phyloP scores from a whole-genome alignment of 2,797 vertebrate genomes.

The Malurus splendens region DNA sequence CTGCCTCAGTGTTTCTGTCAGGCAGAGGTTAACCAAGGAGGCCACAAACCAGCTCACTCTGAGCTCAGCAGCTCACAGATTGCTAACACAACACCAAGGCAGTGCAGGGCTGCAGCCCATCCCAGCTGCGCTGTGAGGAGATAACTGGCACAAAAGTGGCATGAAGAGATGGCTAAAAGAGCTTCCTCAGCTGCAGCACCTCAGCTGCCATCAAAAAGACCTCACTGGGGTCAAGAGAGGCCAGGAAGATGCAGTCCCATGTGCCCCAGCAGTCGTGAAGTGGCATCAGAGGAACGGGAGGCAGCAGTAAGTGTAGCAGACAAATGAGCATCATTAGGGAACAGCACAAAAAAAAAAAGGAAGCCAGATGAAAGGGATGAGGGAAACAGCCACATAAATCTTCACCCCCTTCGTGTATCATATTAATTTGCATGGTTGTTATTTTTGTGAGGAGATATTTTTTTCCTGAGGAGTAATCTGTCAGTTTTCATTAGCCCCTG shows the following conservation, averaged over 20 bases:
- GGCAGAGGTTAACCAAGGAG: not conserved
- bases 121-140: not conserved
- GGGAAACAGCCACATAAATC: slow-evolving; percentile 7
- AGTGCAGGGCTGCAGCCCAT: not conserved
- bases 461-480: slow-evolving; percentile 9
- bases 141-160: not conserved
- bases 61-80: not conserved
- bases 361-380: not conserved
- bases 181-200: not conserved
- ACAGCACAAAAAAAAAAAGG: not conserved
- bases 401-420: not conserved
- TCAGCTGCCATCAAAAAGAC: fast-evolving
- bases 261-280: not conserved
- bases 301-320: not conserved
- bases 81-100: not conserved
- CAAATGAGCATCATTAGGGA: slow-evolving; percentile 30
- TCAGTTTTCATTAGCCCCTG: slow-evolving; percentile 27
- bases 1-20: not conserved
- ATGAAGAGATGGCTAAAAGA: not conserved
- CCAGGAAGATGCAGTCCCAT: not conserved
- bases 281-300: not conserved
- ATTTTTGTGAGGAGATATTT: not conserved
- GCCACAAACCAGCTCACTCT: not conserved
- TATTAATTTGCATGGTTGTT: slow-evolving; percentile 35
- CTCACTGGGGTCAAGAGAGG: fast-evolving